phyloP scores from a whole-genome alignment of 1,140 invertebrate species.

The Diorhabda elongata region DNA sequence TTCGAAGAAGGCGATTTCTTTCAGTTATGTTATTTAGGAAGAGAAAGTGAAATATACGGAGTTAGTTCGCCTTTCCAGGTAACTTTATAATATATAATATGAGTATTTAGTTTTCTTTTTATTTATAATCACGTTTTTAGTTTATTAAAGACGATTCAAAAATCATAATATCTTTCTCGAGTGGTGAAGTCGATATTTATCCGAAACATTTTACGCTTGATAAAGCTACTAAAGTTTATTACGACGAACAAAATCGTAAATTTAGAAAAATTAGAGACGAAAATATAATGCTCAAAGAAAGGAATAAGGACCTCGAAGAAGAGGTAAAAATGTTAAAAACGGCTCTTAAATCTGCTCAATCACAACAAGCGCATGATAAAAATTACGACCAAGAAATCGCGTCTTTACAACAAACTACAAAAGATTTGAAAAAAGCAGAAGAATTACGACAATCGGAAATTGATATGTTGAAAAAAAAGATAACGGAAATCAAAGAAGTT shows the following conservation, averaged over 20 bases:
- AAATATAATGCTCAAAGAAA: constrained; percentile 29
- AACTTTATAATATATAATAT: not conserved
- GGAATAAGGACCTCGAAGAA: constrained; percentile 24
- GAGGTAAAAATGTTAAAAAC: not conserved
- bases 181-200: too few relatives aligned
- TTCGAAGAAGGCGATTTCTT: constrained; percentile 27
- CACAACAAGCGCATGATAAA: constrained; percentile 4
- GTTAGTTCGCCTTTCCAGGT: constrained; percentile 36
- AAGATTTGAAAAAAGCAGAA: constrained; percentile 9
- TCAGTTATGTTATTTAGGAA: constrained; percentile 40
- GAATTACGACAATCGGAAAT: constrained; percentile 32
- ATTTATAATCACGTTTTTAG: too few relatives aligned
- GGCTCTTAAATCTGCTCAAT: not conserved
- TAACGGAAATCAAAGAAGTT: constrained; percentile 23
- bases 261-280: constrained; percentile 18
- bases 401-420: constrained; percentile 26
- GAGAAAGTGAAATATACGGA: constrained; percentile 34
- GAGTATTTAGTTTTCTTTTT: not conserved
- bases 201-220: too few relatives aligned
- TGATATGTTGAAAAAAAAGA: constrained; percentile 28
- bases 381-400: constrained; percentile 32
- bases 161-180: too few relatives aligned
- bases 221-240: too few relatives aligned
- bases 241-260: too few relatives aligned
- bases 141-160: too few relatives aligned